Evolutionary conservation across 64 coral and sea anemone species (phyloP).

Genomic region (Stichodactyla mertensii): DNA sequence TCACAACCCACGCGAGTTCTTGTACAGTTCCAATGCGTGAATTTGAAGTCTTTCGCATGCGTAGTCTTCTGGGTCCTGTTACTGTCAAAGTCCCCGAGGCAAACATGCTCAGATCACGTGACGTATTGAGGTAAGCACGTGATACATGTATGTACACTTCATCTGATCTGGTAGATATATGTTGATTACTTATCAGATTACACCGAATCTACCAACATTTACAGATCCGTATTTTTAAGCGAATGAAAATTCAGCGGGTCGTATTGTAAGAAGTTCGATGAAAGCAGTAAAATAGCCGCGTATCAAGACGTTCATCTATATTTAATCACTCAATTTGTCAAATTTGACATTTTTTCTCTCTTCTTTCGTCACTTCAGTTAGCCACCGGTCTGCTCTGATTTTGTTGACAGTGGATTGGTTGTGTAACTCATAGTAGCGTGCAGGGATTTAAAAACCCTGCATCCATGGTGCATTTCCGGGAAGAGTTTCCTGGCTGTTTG

Average conservation of each 20-base stretch:
- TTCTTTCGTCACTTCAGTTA: background rate
- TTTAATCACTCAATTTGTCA: slow-evolving; percentile 20
- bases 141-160: background rate
- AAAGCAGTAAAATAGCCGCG: background rate
- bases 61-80: too few relatives aligned
- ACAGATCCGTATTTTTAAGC: background rate
- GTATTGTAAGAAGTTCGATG: background rate
- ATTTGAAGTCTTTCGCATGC: too few relatives aligned
- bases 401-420: background rate
- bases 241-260: background rate
- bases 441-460: background rate
- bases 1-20: too few relatives aligned
- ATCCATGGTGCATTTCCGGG: background rate
- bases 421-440: background rate
- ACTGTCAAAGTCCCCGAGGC: too few relatives aligned
- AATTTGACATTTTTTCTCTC: background rate
- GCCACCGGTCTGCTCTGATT: background rate
- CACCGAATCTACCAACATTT: background rate
- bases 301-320: background rate
- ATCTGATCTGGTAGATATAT: too few relatives aligned
- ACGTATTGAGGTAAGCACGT: background rate
- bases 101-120: too few relatives aligned
- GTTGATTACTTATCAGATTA: background rate
- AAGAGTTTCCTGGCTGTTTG: background rate
- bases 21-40: too few relatives aligned